Conservation (phyloP, 2,888 invertebrate species). For the Ferrisia virgata region DNA sequence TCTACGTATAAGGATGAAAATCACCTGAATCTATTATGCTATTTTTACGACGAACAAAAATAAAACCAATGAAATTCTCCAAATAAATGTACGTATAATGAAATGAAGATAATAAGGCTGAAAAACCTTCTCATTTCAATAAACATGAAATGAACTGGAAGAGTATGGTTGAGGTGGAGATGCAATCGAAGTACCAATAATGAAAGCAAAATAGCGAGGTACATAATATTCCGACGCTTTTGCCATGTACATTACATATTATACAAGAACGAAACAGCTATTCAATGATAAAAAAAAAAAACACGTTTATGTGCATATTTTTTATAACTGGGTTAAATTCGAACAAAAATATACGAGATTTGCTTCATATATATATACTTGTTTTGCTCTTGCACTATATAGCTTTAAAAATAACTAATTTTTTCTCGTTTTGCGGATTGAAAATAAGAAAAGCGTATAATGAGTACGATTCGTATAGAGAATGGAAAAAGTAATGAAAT, state of each 20-base stretch:
- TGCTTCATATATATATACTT: no score
- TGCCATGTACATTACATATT: background rate
- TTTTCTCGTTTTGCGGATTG: background rate
- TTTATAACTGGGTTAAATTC: background rate
- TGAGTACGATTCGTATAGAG: background rate
- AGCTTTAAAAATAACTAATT: background rate
- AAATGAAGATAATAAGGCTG: conserved; percentile 5
- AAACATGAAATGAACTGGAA: conserved; percentile 9
- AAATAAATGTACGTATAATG: background rate
- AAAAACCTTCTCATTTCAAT: conserved; percentile 13
- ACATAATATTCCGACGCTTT: background rate
- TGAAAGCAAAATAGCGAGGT: background rate
- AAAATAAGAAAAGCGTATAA: background rate
- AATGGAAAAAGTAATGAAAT: background rate
- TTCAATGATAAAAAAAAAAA: background rate
- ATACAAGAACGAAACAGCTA: background rate
- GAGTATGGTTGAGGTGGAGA: background rate
- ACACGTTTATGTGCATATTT: background rate
- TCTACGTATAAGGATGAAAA: background rate
- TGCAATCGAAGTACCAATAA: background rate
- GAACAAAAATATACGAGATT: background rate
- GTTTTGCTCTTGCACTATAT: background rate
- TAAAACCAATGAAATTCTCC: background rate
- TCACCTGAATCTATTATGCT: background rate
- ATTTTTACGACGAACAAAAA: background rate